phyloP scores from a whole-genome alignment of 2,797 vertebrate genomes.

The Melanotaenia trifasciata region DNA sequence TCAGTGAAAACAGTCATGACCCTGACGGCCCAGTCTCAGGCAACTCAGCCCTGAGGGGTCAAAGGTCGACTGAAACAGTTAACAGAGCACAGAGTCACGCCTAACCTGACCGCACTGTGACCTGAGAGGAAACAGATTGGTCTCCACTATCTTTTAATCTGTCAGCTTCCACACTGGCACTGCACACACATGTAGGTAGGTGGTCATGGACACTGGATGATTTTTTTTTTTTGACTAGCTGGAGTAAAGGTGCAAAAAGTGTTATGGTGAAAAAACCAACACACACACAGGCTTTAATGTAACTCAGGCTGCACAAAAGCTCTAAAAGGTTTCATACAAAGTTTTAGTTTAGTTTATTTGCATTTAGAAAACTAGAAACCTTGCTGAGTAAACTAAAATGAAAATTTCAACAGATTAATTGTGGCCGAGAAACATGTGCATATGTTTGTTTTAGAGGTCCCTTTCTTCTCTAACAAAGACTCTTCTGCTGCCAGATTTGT shows the following conservation, averaged over 20 bases:
- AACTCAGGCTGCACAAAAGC: background rate
- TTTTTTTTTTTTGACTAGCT: background rate
- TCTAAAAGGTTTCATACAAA: background rate
- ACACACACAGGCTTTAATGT: background rate
- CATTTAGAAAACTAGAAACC: slow-evolving; percentile 6
- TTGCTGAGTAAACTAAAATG: slow-evolving; percentile 9
- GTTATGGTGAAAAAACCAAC: slow-evolving; percentile 9
- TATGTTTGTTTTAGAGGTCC: slow-evolving; percentile 55
- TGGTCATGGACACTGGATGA: slow-evolving; percentile 20
- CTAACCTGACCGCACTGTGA: slow-evolving; percentile 64
- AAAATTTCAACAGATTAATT: slow-evolving; percentile 36
- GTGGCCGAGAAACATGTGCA: slow-evolving; percentile 41
- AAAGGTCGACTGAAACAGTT: slow-evolving; percentile 72
- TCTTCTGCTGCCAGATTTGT: slow-evolving; percentile 48
- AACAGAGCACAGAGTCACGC: slow-evolving; percentile 62
- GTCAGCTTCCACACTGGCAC: slow-evolving; percentile 44
- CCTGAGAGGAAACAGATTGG: slow-evolving; percentile 50
- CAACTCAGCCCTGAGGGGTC: slow-evolving; percentile 59
- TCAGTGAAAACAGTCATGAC: slow-evolving; percentile 80
- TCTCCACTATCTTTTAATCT: slow-evolving; percentile 49
- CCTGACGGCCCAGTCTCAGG: slow-evolving; percentile 41
- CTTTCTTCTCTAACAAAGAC: slow-evolving; percentile 64
- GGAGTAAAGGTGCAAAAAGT: slow-evolving; percentile 5
- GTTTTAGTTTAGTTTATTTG: background rate
- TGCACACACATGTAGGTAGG: background rate